phyloP scores from a whole-genome alignment of 2,888 invertebrate genomes.

The Hyalella azteca region DNA sequence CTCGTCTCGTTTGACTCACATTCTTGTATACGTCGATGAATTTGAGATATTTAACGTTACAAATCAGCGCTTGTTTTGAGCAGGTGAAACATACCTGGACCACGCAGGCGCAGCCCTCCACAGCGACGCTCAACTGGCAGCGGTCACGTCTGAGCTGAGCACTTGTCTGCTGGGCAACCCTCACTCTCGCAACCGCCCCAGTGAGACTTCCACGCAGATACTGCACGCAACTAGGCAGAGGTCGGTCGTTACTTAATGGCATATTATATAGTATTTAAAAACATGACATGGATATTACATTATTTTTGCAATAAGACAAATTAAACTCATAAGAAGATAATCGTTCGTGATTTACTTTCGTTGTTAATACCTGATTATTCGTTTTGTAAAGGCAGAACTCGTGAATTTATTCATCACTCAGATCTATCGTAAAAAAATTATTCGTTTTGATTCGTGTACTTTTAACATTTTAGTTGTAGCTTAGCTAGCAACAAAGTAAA shows the following conservation, averaged over 20 bases:
- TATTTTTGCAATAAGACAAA: no score
- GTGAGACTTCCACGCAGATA: conserved; percentile 74
- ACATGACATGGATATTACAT: no score
- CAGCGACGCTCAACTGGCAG: conserved; percentile 75
- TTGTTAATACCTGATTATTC: no score
- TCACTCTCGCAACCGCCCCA: conserved; percentile 70
- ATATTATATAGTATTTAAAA: not conserved
- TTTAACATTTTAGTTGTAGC: no score
- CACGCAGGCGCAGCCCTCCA: conserved; percentile 88
- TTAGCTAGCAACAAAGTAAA: no score
- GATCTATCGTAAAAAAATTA: no score
- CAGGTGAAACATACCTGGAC: conserved; percentile 82
- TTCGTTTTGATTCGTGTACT: no score
- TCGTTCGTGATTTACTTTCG: no score
- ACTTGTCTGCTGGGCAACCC: conserved; percentile 87
- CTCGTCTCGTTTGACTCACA: not conserved
- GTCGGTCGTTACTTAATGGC: conserved; percentile 64
- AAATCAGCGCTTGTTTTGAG: conserved; percentile 56
- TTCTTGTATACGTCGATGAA: not conserved
- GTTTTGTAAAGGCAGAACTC: no score
- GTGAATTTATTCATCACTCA: no score
- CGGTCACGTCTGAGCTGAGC: conserved; percentile 71
- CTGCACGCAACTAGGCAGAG: conserved; percentile 82
- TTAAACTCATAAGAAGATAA: no score
- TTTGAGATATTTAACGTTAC: not conserved